phyloP scores from a whole-genome alignment of 2,797 vertebrate species.

The Spondyliosoma cantharus region DNA sequence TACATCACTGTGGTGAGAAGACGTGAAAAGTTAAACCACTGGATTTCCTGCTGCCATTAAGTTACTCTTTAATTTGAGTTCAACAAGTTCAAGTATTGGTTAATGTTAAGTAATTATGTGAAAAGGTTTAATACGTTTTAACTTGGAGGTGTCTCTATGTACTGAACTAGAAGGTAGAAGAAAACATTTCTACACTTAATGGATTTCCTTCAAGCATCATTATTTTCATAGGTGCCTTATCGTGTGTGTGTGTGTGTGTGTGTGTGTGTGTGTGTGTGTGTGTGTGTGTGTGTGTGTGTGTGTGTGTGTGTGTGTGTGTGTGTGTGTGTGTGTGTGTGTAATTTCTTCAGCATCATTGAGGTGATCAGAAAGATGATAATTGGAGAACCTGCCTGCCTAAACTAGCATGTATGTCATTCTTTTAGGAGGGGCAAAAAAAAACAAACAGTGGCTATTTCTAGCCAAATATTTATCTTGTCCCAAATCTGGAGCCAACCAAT shows the following conservation, averaged over 20 bases:
- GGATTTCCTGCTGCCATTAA: too few species aligned
- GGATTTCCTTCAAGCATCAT: constrained; percentile 20
- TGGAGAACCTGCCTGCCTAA: constrained; percentile 23
- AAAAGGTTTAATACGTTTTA: neutral
- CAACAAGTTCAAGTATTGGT: neutral
- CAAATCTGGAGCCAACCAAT: constrained; percentile 9
- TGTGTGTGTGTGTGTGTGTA: neutral
- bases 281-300: neutral
- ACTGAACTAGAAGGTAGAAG: constrained; percentile 3
- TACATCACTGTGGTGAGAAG: neutral
- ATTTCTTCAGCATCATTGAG: constrained; percentile 15
- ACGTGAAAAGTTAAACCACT: too few species aligned
- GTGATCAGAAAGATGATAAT: constrained; percentile 36
- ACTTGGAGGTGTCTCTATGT: neutral
- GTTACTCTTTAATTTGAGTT: constrained; percentile 1
- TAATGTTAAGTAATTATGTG: neutral
- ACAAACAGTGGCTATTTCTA: constrained; percentile 22
- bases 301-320: neutral
- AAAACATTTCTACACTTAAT: constrained; percentile 21
- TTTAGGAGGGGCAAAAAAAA: constrained; percentile 5
- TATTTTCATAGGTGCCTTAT: constrained; percentile 40
- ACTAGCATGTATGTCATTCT: constrained; percentile 27
- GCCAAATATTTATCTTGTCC: constrained; percentile 3
- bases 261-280: neutral
- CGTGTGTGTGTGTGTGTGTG: neutral